phyloP scores from a whole-genome alignment of 2,888 invertebrate species.

The Bruchidius siliquastri region DNA sequence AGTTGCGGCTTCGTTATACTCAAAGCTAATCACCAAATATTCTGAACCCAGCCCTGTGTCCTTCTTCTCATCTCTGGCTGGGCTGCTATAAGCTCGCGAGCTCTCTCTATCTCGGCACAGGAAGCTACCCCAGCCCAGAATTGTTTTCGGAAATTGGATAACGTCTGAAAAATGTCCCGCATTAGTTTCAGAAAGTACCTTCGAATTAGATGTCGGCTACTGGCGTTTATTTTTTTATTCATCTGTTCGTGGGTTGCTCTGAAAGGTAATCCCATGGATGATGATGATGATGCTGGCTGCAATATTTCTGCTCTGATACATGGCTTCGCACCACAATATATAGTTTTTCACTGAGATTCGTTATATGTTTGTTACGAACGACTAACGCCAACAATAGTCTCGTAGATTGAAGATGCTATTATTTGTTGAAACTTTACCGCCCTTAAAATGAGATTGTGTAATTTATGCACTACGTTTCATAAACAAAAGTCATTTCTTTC shows the following conservation, averaged over 20 bases:
- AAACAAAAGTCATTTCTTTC: no score
- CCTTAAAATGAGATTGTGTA: no score
- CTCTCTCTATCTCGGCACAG: constrained; percentile 20
- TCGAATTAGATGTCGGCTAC: constrained; percentile 11
- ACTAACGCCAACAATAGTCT: no score
- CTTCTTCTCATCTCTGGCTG: background rate
- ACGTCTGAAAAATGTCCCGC: constrained; percentile 46
- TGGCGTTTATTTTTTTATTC: constrained; percentile 7
- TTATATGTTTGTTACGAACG: no score
- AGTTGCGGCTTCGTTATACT: no score
- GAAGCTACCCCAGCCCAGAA: constrained; percentile 30
- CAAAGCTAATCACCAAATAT: background rate
- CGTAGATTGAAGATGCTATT: no score
- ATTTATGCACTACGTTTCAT: no score
- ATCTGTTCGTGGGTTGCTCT: constrained; percentile 2
- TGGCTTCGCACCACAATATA: background rate
- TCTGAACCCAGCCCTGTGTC: background rate
- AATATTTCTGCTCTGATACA: background rate
- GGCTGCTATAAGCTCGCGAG: constrained; percentile 9
- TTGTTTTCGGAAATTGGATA: constrained; percentile 53
- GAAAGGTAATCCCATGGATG: background rate
- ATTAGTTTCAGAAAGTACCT: constrained; percentile 21
- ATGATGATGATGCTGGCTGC: background rate
- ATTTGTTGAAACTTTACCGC: no score
- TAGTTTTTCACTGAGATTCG: background rate